Conservation (phyloP, 2,888 invertebrate species). For the Entomobrya multifasciata region DNA sequence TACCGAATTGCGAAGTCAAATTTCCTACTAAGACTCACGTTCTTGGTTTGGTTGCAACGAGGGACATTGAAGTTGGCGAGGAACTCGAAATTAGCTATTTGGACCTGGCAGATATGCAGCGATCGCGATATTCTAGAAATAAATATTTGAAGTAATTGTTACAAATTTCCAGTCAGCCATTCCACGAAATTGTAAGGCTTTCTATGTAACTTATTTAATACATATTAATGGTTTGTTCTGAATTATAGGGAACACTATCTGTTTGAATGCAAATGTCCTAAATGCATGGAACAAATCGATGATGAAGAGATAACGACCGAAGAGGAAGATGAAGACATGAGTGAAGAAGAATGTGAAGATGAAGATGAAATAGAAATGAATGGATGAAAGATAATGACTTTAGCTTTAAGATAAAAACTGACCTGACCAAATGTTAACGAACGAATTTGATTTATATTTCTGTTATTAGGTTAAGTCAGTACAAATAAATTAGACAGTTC, state of each 20-base stretch:
- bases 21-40: constrained; percentile 92
- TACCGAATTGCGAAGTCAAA: constrained; percentile 92
- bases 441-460: constrained; percentile 34
- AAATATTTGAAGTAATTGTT: constrained; percentile 86
- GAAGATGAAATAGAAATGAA: constrained; percentile 80
- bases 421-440: constrained; percentile 40
- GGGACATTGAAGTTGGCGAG: constrained; percentile 89
- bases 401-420: not conserved
- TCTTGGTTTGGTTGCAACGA: constrained; percentile 87
- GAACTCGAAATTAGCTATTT: constrained; percentile 96
- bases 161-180: not conserved
- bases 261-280: constrained; percentile 90
- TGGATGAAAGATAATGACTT: not conserved
- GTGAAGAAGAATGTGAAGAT: constrained; percentile 83
- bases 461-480: not conserved
- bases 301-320: constrained; percentile 91
- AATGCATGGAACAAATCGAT: constrained; percentile 87
- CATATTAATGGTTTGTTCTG: too few relatives aligned
- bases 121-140: constrained; percentile 93
- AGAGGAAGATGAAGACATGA: constrained; percentile 84
- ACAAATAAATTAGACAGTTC: not conserved
- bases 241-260: constrained; percentile 89
- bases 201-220: too few relatives aligned
- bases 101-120: constrained; percentile 89
- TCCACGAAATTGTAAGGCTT: too few relatives aligned